These are phyloP conservation scores for Melieria crassipennis DNA, from an alignment of 2,888 invertebrate genomes.

Conservation along the genomic window DNA sequence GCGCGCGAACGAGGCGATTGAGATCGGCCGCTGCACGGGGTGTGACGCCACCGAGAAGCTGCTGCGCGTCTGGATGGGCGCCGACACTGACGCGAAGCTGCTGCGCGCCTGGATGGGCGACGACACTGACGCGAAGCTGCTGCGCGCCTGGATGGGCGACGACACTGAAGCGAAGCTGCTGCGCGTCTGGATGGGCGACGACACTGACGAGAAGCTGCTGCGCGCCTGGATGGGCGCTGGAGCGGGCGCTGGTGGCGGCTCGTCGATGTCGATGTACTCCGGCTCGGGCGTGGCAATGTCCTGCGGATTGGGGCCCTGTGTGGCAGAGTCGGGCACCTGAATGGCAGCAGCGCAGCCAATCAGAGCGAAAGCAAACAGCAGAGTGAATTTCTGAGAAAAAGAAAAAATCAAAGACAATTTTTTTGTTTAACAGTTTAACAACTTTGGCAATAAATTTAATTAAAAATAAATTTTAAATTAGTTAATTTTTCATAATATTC, in stretches of 20 bases:
- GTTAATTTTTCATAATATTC: too few species aligned
- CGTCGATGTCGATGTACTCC: slow-evolving; percentile 64
- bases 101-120: slow-evolving; percentile 31
- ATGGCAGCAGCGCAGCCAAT: slow-evolving; percentile 55
- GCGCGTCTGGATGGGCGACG: slow-evolving; percentile 28
- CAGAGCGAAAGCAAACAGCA: slow-evolving; percentile 54
- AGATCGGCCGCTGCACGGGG: slow-evolving; percentile 30
- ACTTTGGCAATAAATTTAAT: too few species aligned
- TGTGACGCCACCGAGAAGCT: slow-evolving; percentile 26
- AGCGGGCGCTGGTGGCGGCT: slow-evolving; percentile 51
- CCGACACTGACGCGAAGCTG: slow-evolving; percentile 37
- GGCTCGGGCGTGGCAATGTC: slow-evolving; percentile 65
- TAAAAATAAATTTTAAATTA: too few species aligned
- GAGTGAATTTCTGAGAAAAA: slow-evolving; percentile 55
- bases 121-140: slow-evolving; percentile 22
- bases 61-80: slow-evolving; percentile 29
- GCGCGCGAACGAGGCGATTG: slow-evolving; percentile 18
- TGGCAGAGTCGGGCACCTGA: slow-evolving; percentile 61
- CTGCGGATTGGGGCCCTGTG: slow-evolving; percentile 65
- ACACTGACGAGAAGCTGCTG: slow-evolving; percentile 8
- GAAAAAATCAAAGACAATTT: neutral
- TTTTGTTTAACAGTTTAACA: neutral
- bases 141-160: slow-evolving; percentile 35
- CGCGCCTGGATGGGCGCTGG: slow-evolving; percentile 37
- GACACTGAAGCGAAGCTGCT: slow-evolving; percentile 21